A percentile compares a stretch with the other conserved stretches of the same genome.
These are phyloP conservation scores for Taxidea taxus DNA, from an alignment of 2,113 vertebrate genomes.

Conservation along the genomic window DNA sequence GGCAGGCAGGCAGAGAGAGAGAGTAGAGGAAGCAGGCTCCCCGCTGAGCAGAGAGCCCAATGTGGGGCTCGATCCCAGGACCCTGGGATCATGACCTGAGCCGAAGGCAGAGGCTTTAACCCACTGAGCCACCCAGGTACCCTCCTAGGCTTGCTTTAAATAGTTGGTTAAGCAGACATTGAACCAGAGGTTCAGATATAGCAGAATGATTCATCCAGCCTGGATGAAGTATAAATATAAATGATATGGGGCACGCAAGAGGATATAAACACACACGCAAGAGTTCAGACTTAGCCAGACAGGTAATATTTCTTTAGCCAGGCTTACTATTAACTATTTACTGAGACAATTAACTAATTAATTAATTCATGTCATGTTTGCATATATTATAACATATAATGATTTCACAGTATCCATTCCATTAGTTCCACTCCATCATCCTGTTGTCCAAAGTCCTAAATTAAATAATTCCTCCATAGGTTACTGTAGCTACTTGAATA, in stretches of 20 bases:
- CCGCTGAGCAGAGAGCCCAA: accelerated
- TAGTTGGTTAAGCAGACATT: background rate
- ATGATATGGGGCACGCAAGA: background rate
- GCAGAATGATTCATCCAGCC: background rate
- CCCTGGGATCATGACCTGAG: no score
- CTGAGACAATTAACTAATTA: background rate
- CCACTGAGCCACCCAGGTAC: no score
- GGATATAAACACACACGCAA: background rate
- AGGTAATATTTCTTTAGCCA: background rate
- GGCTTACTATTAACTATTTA: background rate
- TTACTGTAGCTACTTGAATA: background rate
- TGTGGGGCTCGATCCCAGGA: no score
- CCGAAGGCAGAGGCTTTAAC: no score
- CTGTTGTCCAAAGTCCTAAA: background rate
- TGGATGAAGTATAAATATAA: background rate
- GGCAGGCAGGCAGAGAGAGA: no score
- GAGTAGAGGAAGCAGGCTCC: no score
- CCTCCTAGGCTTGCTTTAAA: background rate
- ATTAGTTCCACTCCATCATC: background rate
- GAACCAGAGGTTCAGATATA: background rate
- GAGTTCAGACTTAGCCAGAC: background rate
- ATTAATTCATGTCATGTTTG: background rate
- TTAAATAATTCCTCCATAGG: background rate
- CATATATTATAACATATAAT: no score
- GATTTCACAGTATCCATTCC: background rate